Conservation (phyloP, 2,113 vertebrate species). For the Plestiodon gilberti region DNA sequence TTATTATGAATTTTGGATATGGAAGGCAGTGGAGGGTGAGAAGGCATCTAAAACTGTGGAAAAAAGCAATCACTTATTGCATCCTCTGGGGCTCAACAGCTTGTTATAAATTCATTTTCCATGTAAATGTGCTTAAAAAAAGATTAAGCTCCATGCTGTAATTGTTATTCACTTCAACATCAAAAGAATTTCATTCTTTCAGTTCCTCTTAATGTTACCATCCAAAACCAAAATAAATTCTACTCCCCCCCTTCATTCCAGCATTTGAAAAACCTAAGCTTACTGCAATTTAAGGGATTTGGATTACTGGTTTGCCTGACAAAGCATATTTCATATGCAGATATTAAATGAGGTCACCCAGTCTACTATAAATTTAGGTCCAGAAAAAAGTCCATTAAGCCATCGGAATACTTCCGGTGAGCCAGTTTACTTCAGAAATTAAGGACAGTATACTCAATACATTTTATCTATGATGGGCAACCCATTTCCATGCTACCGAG, state of each 20-base stretch:
- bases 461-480: not conserved
- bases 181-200: slow-evolving; percentile 52
- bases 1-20: slow-evolving; percentile 6
- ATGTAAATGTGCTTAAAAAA: slow-evolving; percentile 63
- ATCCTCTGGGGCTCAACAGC: slow-evolving; percentile 46
- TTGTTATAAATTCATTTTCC: slow-evolving; percentile 67
- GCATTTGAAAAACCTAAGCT: slow-evolving; percentile 57
- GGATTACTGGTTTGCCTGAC: slow-evolving; percentile 38
- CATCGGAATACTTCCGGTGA: not conserved
- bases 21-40: slow-evolving; percentile 48
- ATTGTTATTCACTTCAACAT: slow-evolving; percentile 64
- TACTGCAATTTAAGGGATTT: slow-evolving; percentile 56
- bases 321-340: slow-evolving; percentile 45
- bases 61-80: slow-evolving; percentile 52
- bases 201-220: slow-evolving; percentile 45
- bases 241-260: not conserved
- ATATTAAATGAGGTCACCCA: slow-evolving; percentile 32
- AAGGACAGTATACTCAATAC: not conserved
- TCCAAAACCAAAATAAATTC: slow-evolving; percentile 54
- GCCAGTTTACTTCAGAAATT: not conserved
- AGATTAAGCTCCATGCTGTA: slow-evolving; percentile 50
- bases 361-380: slow-evolving; percentile 20
- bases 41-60: slow-evolving; percentile 45
- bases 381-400: slow-evolving; percentile 11
- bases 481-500: not conserved